Percentiles rank a stretch among this genome's conserved stretches.
These are phyloP conservation scores for Polymixis flavicincta DNA, from an alignment of 2,888 invertebrate species.

Conservation along the genomic window DNA sequence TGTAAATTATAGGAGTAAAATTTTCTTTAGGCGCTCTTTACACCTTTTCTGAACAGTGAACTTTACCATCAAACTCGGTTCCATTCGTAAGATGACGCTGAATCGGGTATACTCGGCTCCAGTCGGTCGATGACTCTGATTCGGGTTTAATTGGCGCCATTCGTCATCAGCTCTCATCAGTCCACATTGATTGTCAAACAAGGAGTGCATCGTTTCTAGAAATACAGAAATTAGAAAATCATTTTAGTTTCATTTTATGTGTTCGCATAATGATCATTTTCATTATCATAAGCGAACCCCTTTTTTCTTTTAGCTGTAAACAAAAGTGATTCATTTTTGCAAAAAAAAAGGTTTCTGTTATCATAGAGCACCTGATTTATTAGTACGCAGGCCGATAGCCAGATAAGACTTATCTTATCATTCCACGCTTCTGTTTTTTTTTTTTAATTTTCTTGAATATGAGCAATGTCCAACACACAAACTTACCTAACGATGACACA, in stretches of 20 bases:
- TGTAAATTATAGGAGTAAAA: too few species aligned
- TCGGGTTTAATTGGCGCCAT: neutral
- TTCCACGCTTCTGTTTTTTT: neutral
- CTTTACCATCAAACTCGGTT: too few species aligned
- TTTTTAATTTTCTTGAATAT: neutral
- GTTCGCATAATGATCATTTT: too few species aligned
- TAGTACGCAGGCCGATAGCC: neutral
- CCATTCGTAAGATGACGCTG: neutral
- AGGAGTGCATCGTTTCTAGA: neutral
- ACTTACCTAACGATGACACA: neutral
- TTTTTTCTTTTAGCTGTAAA: neutral
- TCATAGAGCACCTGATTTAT: neutral
- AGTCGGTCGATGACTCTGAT: neutral
- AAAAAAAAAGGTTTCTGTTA: neutral
- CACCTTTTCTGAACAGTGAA: too few species aligned
- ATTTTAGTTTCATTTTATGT: neutral
- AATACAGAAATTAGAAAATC: neutral
- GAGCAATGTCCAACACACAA: neutral
- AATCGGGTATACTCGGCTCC: neutral
- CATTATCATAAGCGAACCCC: neutral
- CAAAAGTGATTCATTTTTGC: neutral
- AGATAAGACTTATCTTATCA: neutral
- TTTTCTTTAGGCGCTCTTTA: too few species aligned
- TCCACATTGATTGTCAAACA: neutral
- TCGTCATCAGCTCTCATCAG: neutral